Evolutionary conservation across 2,797 vertebrate species (phyloP), one percentile per base, ranked within the genome.

Genomic region (Siniperca obscura): DNA sequence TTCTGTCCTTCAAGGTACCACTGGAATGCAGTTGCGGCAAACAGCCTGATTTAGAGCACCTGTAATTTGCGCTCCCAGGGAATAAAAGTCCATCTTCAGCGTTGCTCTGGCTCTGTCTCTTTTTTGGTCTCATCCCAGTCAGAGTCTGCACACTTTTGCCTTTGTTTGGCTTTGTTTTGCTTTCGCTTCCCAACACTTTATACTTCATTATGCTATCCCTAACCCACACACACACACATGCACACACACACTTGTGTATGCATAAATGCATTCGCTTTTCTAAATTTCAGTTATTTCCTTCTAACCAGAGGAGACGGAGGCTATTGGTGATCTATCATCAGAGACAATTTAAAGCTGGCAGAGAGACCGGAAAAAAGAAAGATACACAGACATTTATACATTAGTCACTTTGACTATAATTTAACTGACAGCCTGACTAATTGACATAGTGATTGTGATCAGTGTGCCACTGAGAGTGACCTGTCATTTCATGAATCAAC

Each of bases 401-500:
- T 84, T 84, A 19, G 3, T 50, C 70, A 36, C 44, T 10, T 10
- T 56, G 61, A 72, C 69, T 27, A 44, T 73, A 12, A 62, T 50
- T 80, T 56, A 61, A 56, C 46, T 50, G 70, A 65, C 52, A 70
- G 71, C 44, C 36, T 65, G 66, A 55, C 25, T 76, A 62, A 73
- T 57, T 83, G 62, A 70, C 60, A 30, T 11, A 55, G 27, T 42
- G 68, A 77, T 27, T 73, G 50, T 40, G 59, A 78, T 65, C 67
- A 42, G 42, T 22, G 17, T 42, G 61, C 46, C 19, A 34, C 68
- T 27, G 61, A 64, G 53, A 52, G 50, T 72, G 72, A 68, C 38
- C 61, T 52, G 55, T 69, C 19, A n/a, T 64, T 76, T 73, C 38
- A 61, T 73, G 56, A 65, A 56, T 74, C 69, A 73, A 50, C 48